phyloP scores from a whole-genome alignment of 2,888 invertebrate genomes.

The Nymphalis c-album region DNA sequence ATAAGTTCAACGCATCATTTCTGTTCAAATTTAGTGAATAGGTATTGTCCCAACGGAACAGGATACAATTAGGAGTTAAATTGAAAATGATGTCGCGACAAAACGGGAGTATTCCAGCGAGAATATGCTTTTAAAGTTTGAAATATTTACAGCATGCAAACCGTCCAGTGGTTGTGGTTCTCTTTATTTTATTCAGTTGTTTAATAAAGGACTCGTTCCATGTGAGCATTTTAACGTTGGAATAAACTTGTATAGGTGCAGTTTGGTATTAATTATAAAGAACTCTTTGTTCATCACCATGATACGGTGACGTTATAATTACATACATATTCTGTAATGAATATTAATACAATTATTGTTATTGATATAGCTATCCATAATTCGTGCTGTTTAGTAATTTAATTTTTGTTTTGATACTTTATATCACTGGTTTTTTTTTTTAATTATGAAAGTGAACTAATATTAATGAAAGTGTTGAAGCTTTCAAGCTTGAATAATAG shows the following conservation, averaged over 20 bases:
- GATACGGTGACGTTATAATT: not conserved
- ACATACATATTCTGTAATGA: not conserved
- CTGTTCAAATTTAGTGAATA: constrained; percentile 43
- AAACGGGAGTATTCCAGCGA: constrained; percentile 38
- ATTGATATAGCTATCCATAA: not conserved
- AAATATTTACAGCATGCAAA: constrained; percentile 31
- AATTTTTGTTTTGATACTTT: too few relatives aligned
- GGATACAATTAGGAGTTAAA: constrained; percentile 62
- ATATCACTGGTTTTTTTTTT: too few relatives aligned
- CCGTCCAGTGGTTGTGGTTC: constrained; percentile 25
- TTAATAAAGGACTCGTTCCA: constrained; percentile 18
- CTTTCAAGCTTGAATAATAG: too few relatives aligned
- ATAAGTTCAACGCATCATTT: constrained; percentile 47
- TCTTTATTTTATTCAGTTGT: constrained; percentile 28
- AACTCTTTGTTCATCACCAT: not conserved
- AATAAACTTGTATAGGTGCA: constrained; percentile 5
- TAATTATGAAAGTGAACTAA: too few relatives aligned
- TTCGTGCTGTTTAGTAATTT: too few relatives aligned
- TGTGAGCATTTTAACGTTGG: constrained; percentile 8
- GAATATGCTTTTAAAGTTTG: constrained; percentile 34
- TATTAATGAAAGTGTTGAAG: too few relatives aligned
- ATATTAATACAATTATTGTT: not conserved
- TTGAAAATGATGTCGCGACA: constrained; percentile 62
- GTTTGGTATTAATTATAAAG: not conserved
- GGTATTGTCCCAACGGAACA: constrained; percentile 48